phyloP scores from a whole-genome alignment of 2,888 invertebrate species.

The Saturnia pavonia region DNA sequence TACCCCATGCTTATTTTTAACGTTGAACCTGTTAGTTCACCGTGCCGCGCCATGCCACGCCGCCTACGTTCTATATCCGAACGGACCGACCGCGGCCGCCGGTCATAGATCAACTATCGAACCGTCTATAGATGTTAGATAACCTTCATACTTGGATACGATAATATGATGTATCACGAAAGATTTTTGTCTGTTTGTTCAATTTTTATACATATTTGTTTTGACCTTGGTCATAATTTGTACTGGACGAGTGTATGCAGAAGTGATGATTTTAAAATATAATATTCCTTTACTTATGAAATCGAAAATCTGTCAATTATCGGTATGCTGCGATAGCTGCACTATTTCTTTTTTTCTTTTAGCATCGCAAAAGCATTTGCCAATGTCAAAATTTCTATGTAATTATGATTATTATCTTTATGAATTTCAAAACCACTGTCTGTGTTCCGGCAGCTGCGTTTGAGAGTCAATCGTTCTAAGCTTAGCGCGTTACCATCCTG shows the following conservation, averaged over 20 bases:
- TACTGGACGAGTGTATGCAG: not conserved
- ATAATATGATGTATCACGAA: slow-evolving; percentile 11
- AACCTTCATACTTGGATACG: not conserved
- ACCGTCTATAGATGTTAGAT: not conserved
- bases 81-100: not conserved
- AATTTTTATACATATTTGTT: slow-evolving; percentile 9
- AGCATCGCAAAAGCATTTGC: too few relatives aligned
- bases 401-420: too few relatives aligned
- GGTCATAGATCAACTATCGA: slow-evolving; percentile 9
- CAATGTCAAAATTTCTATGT: too few relatives aligned
- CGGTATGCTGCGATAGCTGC: too few relatives aligned
- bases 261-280: not conserved
- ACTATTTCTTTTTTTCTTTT: too few relatives aligned
- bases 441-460: too few relatives aligned
- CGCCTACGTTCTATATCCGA: not conserved
- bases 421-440: too few relatives aligned
- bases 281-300: not conserved
- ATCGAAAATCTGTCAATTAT: too few relatives aligned
- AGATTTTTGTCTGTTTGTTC: slow-evolving; percentile 9
- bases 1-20: slow-evolving; percentile 10
- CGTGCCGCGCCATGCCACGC: not conserved
- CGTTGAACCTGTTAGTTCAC: not conserved
- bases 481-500: too few relatives aligned
- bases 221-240: not conserved
- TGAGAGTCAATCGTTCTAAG: too few relatives aligned